Percentiles rank a stretch among this genome's conserved stretches.
phyloP scores from a whole-genome alignment of 2,888 invertebrate genomes.

The Norana najaformis region DNA sequence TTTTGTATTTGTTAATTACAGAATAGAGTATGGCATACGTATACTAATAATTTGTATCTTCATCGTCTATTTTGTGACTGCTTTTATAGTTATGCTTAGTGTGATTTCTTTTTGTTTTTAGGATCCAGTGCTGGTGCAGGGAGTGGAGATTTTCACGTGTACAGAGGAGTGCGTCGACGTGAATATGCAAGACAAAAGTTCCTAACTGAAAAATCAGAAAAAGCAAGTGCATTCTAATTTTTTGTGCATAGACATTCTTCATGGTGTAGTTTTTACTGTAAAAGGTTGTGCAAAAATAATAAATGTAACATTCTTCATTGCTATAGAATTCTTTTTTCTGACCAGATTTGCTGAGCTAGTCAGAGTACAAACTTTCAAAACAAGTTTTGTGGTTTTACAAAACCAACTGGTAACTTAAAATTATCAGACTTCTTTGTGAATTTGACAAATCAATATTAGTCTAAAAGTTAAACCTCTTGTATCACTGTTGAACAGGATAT shows the following conservation, averaged over 20 bases:
- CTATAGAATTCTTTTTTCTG: too few species aligned
- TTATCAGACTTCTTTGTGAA: not conserved
- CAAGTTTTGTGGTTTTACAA: not conserved
- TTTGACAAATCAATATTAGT: not conserved
- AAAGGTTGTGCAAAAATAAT: not conserved
- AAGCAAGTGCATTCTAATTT: not conserved
- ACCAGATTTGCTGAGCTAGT: not conserved
- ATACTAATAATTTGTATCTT: too few species aligned
- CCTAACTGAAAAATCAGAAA: conserved; percentile 75
- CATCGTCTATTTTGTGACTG: not conserved
- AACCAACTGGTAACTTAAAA: not conserved
- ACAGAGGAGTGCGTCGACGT: conserved; percentile 88
- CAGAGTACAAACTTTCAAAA: not conserved
- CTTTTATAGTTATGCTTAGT: not conserved
- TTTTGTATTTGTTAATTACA: too few species aligned
- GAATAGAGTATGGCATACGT: too few species aligned
- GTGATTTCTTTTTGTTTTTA: conserved; percentile 41
- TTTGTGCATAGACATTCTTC: not conserved
- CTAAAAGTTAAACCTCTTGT: not conserved
- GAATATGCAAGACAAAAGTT: conserved; percentile 94
- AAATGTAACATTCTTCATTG: not conserved
- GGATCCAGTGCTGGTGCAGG: conserved; percentile 99
- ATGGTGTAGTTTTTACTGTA: not conserved
- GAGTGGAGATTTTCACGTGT: conserved; percentile 98
- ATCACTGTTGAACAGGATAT: conserved; percentile 70